Conservation (phyloP, 2,888 invertebrate species). For the Tetheella fluctuosa region DNA sequence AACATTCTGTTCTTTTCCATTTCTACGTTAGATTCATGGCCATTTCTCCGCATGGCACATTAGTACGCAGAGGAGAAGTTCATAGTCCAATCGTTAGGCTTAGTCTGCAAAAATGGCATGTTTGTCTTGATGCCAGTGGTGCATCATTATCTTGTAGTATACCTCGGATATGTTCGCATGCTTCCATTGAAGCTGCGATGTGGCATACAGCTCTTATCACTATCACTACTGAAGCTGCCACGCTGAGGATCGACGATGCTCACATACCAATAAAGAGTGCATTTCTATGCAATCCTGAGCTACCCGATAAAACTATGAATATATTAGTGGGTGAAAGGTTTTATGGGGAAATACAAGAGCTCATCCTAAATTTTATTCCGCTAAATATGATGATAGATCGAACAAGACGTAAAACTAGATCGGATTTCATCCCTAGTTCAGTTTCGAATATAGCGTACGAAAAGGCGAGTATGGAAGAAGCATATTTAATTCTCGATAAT, state of each 20-base stretch:
- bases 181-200: constrained; percentile 58
- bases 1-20: constrained; percentile 70
- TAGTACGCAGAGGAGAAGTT: constrained; percentile 64
- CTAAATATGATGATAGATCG: constrained; percentile 54
- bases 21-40: constrained; percentile 75
- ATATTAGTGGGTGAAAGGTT: constrained; percentile 72
- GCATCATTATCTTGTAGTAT: constrained; percentile 56
- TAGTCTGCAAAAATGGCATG: constrained; percentile 72
- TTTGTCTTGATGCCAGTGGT: constrained; percentile 71
- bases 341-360: constrained; percentile 75
- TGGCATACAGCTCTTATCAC: constrained; percentile 75
- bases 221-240: constrained; percentile 63
- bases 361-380: constrained; percentile 75
- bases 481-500: constrained; percentile 56
- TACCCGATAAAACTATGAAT: constrained; percentile 63
- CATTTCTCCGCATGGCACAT: constrained; percentile 69
- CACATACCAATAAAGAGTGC: constrained; percentile 45
- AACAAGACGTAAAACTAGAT: constrained; percentile 31
- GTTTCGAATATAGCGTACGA: constrained; percentile 72
- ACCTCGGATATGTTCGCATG: constrained; percentile 61
- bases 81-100: constrained; percentile 60
- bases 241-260: constrained; percentile 70
- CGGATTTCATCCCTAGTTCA: constrained; percentile 53
- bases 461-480: constrained; percentile 66
- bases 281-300: constrained; percentile 71